Percentiles rank a stretch among this genome's conserved stretches.
These are phyloP conservation scores for Cebidichthys violaceus DNA, from an alignment of 2,113 vertebrate species.

Conservation along the genomic window DNA sequence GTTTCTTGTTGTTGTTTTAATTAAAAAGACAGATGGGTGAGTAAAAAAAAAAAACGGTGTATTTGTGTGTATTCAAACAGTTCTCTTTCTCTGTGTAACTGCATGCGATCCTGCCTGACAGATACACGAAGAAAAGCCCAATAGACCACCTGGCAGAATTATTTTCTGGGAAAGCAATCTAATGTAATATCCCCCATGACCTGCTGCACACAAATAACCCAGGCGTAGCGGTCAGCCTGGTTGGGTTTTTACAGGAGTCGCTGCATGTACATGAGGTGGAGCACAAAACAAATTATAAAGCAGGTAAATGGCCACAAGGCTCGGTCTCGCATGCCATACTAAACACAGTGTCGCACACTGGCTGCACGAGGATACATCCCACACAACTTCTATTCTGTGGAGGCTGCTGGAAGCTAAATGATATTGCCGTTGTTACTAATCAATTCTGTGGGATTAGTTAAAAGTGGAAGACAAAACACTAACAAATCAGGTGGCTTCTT, in stretches of 20 bases:
- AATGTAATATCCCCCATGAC: slow-evolving; percentile 82
- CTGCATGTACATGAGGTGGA: slow-evolving; percentile 73
- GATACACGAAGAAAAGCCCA: slow-evolving; percentile 69
- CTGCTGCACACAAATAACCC: slow-evolving; percentile 75
- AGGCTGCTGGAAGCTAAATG: slow-evolving; percentile 66
- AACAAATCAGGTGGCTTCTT: slow-evolving; percentile 81
- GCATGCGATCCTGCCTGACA: slow-evolving; percentile 68
- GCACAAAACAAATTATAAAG: slow-evolving; percentile 80
- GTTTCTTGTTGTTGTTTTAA: slow-evolving; percentile 75
- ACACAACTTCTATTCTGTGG: slow-evolving; percentile 38
- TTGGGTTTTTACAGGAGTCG: slow-evolving; percentile 73
- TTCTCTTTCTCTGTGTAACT: slow-evolving; percentile 60
- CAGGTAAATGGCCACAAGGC: slow-evolving; percentile 70
- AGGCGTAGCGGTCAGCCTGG: slow-evolving; percentile 70
- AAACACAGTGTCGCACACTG: slow-evolving; percentile 24
- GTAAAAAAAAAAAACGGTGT: slow-evolving; percentile 45
- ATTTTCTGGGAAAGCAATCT: slow-evolving; percentile 85
- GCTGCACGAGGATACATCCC: slow-evolving; percentile 54
- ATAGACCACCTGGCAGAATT: slow-evolving; percentile 77
- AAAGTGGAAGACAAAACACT: slow-evolving; percentile 75
- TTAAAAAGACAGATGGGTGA: slow-evolving; percentile 78
- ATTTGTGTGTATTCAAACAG: slow-evolving; percentile 65
- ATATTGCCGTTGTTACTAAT: slow-evolving; percentile 68
- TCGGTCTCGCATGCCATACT: slow-evolving; percentile 15
- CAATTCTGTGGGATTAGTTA: slow-evolving; percentile 81